Conservation (phyloP, 2,888 invertebrate species). For the Sminthurinus aureus region DNA sequence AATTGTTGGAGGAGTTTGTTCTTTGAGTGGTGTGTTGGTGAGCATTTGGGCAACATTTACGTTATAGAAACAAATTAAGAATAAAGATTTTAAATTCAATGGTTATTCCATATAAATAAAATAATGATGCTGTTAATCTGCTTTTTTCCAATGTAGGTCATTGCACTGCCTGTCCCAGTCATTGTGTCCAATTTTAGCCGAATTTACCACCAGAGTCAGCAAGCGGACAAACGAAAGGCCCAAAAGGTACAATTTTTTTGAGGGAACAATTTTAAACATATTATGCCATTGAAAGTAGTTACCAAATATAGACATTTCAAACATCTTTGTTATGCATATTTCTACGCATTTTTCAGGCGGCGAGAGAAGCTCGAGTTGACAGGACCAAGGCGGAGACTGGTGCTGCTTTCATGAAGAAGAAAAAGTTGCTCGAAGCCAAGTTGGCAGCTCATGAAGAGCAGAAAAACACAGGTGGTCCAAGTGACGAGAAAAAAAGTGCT, state of each 20-base stretch:
- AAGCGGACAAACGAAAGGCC: neutral
- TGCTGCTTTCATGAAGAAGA: conserved; percentile 97
- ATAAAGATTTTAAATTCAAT: too few relatives aligned
- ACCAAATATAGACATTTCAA: too few relatives aligned
- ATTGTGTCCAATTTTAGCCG: neutral
- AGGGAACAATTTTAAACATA: too few relatives aligned
- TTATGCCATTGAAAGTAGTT: too few relatives aligned
- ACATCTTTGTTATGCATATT: too few relatives aligned
- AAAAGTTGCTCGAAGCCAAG: conserved; percentile 96
- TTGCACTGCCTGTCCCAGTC: neutral
- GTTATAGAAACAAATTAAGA: too few relatives aligned
- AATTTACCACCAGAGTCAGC: conserved; percentile 3
- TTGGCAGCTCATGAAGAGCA: conserved; percentile 81
- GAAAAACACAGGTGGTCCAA: too few relatives aligned
- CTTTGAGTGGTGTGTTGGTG: neutral
- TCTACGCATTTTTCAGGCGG: conserved; percentile 79
- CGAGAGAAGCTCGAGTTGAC: conserved; percentile 94
- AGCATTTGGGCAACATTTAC: too few relatives aligned
- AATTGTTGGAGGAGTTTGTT: conserved; percentile 1
- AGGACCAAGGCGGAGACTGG: conserved; percentile 99
- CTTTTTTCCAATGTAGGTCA: too few relatives aligned
- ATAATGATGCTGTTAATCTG: too few relatives aligned
- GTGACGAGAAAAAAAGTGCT: conserved; percentile 77
- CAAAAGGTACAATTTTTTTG: too few relatives aligned
- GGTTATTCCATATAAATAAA: too few relatives aligned